Conservation (phyloP, 2,888 invertebrate species). For the Ochropacha duplaris region DNA sequence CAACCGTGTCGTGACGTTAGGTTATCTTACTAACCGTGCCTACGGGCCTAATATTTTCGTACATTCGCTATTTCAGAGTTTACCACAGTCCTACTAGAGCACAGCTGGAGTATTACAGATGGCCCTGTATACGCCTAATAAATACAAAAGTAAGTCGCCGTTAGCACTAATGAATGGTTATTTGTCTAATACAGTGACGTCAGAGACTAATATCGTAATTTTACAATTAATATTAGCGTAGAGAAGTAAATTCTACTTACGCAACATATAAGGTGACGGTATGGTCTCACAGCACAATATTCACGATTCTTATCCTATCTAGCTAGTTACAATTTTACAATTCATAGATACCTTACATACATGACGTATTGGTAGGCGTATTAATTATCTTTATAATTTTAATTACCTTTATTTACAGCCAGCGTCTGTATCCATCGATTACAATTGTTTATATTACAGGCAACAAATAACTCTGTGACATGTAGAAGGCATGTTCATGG, state of each 20-base stretch:
- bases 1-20: no score
- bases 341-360: slow-evolving; percentile 37
- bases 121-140: slow-evolving; percentile 9
- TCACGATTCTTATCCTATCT: slow-evolving; percentile 34
- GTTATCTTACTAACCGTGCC: no score
- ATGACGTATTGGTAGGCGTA: slow-evolving; percentile 56
- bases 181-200: slow-evolving; percentile 30
- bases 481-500: slow-evolving; percentile 76
- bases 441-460: slow-evolving; percentile 27
- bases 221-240: slow-evolving; percentile 7
- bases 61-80: no score
- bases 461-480: slow-evolving; percentile 53
- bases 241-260: slow-evolving; percentile 30
- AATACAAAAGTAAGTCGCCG: slow-evolving; percentile 19
- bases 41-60: no score
- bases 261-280: slow-evolving; percentile 49
- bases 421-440: slow-evolving; percentile 35
- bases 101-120: no score
- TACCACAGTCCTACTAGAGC: no score
- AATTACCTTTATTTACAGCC: slow-evolving; percentile 58
- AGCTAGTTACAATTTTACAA: slow-evolving; percentile 27
- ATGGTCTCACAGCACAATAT: slow-evolving; percentile 61
- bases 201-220: slow-evolving; percentile 22
- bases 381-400: slow-evolving; percentile 35
- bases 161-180: slow-evolving; percentile 30